Percentiles rank a stretch among this genome's conserved stretches.
Evolutionary conservation across 2,888 invertebrate species (phyloP).

Genomic region (Drosophila lacicola): DNA sequence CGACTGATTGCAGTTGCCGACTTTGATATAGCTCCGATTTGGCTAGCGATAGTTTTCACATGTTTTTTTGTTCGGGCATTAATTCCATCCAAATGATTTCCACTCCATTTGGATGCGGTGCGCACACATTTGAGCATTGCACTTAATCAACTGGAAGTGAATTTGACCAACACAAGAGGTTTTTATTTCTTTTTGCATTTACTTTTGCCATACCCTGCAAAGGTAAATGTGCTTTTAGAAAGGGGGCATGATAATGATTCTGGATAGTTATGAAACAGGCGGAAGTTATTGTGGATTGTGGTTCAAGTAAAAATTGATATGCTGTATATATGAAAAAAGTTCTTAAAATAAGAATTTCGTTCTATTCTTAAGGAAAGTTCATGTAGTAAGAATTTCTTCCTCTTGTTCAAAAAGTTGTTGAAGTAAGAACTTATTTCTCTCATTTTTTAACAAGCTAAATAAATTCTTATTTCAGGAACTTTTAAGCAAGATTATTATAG

Average conservation of each 20-base stretch:
- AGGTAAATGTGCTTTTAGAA: neutral
- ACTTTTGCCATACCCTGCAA: conserved; percentile 19
- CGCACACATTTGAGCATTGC: conserved; percentile 62
- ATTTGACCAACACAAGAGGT: conserved; percentile 82
- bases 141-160: conserved; percentile 81
- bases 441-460: too few species aligned
- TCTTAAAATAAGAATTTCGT: too few species aligned
- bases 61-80: conserved; percentile 77
- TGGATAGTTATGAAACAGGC: neutral
- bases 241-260: neutral
- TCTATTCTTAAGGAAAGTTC: too few species aligned
- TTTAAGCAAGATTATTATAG: too few species aligned
- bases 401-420: too few species aligned
- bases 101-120: conserved; percentile 50
- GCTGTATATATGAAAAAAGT: too few species aligned
- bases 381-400: too few species aligned
- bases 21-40: conserved; percentile 43
- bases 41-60: conserved; percentile 71
- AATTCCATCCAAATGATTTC: conserved; percentile 81
- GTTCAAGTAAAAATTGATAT: too few species aligned
- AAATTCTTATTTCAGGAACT: too few species aligned
- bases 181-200: conserved; percentile 26
- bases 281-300: too few species aligned
- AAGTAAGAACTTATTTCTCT: too few species aligned
- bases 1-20: conserved; percentile 23